Evolutionary conservation across 2,113 vertebrate genomes (phyloP), one percentile per base, ranked within the genome.

Genomic region (Toxostoma redivivum): DNA sequence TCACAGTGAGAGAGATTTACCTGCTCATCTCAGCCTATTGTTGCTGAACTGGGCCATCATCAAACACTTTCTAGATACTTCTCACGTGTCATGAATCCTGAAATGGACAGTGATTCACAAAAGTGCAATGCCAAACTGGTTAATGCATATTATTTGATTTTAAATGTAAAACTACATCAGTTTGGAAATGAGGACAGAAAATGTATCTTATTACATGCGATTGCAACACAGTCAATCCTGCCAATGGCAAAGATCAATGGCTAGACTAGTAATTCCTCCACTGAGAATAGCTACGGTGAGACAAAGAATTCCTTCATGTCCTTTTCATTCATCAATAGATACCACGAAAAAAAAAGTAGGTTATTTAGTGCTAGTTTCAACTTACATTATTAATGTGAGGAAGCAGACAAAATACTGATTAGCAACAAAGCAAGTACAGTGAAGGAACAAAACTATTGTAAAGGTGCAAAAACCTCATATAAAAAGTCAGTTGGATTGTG

Each of bases 211-310:
- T 45, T 95, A 54, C 69, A 74, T n/a, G 38, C 61, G 81, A 81
- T 5, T 79, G 60, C 61, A 74, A 92, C 65, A 78, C 23, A 73
- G 81, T 62, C 78, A 48, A 64, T 58, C 64, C 65, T 91, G 78
- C 65, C 72, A 86, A 81, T 51, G 44, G 69, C 81, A 81, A 95
- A 84, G 81, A 83, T 88, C 82, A 95, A 91, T 77, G 64, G 40
- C 47, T 33, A 40, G 24, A 65, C 48, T 48, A 72, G 57, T 79
- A 90, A 94, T 88, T 85, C 71, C 91, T 81, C 66, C 54, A 85
- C n/a, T 72, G 79, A 94, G 58, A 91, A 81, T 10, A 87, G 56
- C 53, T 18, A 42, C 5, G 54, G 37, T 6, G 9, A 86, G 24
- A 87, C 37, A 56, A 50, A 76, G 73, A 79, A 90, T 79, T 90